phyloP scores from a whole-genome alignment of 1,140 invertebrate species.

The Caenorhabditis brenneri region DNA sequence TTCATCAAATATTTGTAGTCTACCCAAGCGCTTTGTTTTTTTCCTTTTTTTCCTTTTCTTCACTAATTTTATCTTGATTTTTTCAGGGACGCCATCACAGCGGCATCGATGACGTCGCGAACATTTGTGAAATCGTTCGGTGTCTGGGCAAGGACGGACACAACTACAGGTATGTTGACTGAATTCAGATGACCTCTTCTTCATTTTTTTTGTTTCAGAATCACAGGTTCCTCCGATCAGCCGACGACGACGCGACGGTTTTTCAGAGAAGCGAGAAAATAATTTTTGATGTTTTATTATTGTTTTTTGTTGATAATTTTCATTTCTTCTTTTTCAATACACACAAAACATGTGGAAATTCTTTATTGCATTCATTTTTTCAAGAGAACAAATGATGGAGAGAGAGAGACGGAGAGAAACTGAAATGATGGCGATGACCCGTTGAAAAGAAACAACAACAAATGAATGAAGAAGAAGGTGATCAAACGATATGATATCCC shows the following conservation, averaged over 20 bases:
- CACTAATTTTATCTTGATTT: neutral
- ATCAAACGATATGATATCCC: slow-evolving; percentile 50
- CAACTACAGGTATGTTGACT: slow-evolving; percentile 12
- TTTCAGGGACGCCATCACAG: slow-evolving; percentile 55
- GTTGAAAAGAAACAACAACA: neutral
- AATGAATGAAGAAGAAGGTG: neutral
- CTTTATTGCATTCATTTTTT: neutral
- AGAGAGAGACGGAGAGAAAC: neutral
- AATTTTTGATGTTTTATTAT: neutral
- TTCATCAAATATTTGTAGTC: too few relatives aligned
- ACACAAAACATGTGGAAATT: neutral
- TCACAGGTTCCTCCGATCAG: neutral
- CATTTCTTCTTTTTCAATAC: too few relatives aligned
- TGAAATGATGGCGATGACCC: slow-evolving; percentile 29
- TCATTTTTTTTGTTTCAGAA: neutral
- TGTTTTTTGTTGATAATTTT: neutral
- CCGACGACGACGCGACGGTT: neutral
- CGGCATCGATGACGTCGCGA: slow-evolving; percentile 54
- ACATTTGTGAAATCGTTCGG: slow-evolving; percentile 51
- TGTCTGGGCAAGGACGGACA: slow-evolving; percentile 43
- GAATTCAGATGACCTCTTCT: neutral
- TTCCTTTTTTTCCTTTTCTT: too few relatives aligned
- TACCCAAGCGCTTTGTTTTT: too few relatives aligned
- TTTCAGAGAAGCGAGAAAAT: neutral
- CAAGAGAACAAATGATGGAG: too few relatives aligned